phyloP scores from a whole-genome alignment of 2,113 vertebrate species.

The Peromyscus polionotus region DNA sequence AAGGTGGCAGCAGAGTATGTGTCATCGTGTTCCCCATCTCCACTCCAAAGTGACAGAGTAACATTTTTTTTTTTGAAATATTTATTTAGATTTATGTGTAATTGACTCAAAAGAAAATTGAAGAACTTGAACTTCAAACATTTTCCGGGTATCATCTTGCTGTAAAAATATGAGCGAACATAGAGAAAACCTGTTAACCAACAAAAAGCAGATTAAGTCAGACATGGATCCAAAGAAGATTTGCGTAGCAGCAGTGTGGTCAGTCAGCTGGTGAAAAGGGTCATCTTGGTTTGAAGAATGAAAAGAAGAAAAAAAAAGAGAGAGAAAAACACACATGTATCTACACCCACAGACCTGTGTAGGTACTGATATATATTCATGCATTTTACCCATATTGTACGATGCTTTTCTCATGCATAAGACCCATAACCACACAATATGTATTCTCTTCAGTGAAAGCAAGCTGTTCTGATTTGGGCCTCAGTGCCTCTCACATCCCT shows the following conservation, averaged over 20 bases:
- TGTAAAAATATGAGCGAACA: background rate
- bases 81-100: constrained; percentile 40
- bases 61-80: background rate
- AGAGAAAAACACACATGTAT: no score
- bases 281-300: background rate
- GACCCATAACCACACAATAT: background rate
- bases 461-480: no score
- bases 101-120: background rate
- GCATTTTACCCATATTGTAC: background rate
- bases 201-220: background rate
- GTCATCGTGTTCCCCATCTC: background rate
- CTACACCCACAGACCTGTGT: background rate
- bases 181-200: background rate
- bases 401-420: background rate
- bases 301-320: background rate
- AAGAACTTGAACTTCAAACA: constrained; percentile 39
- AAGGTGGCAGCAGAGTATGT: constrained; percentile 79
- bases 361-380: background rate
- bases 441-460: background rate
- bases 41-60: background rate
- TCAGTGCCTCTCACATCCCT: background rate
- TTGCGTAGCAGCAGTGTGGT: background rate
- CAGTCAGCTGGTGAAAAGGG: background rate
- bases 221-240: background rate
- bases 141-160: background rate